Conservation (phyloP, 2,888 invertebrate genomes). For the Orthonevra nobilis region DNA sequence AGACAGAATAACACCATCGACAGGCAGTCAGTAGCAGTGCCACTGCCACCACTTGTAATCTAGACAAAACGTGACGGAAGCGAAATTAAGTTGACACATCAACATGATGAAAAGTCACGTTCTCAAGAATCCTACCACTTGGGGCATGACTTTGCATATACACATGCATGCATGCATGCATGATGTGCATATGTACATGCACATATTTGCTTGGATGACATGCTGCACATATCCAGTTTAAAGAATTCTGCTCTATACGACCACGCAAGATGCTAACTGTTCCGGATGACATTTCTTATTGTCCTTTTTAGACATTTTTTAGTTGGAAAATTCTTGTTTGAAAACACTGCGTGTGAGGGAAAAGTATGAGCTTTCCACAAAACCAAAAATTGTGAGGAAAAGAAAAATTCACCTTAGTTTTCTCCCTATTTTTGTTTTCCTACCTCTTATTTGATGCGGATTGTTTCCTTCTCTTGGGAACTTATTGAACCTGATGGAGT, state of each 20-base stretch:
- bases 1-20: constrained; percentile 35
- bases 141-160: constrained; percentile 65
- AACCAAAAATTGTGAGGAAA: too few species aligned
- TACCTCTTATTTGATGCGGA: too few species aligned
- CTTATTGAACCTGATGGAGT: too few species aligned
- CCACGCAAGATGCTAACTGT: constrained; percentile 43
- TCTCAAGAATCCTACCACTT: constrained; percentile 65
- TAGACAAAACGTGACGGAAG: constrained; percentile 70
- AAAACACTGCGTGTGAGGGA: constrained; percentile 18
- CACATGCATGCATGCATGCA: constrained; percentile 5
- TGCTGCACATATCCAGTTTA: too few species aligned
- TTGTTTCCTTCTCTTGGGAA: too few species aligned
- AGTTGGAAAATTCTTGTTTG: constrained; percentile 68
- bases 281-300: constrained; percentile 58
- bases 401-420: too few species aligned
- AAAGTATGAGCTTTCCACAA: constrained; percentile 19
- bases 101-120: constrained; percentile 70
- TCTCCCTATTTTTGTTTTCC: too few species aligned
- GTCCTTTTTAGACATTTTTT: constrained; percentile 61
- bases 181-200: neutral
- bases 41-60: constrained; percentile 66
- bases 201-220: constrained; percentile 22
- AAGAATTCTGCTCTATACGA: too few species aligned
- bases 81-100: constrained; percentile 70
- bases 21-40: constrained; percentile 60